These are phyloP conservation scores for Yponomeuta plumbellus DNA, from an alignment of 2,888 invertebrate genomes.

Conservation along the genomic window DNA sequence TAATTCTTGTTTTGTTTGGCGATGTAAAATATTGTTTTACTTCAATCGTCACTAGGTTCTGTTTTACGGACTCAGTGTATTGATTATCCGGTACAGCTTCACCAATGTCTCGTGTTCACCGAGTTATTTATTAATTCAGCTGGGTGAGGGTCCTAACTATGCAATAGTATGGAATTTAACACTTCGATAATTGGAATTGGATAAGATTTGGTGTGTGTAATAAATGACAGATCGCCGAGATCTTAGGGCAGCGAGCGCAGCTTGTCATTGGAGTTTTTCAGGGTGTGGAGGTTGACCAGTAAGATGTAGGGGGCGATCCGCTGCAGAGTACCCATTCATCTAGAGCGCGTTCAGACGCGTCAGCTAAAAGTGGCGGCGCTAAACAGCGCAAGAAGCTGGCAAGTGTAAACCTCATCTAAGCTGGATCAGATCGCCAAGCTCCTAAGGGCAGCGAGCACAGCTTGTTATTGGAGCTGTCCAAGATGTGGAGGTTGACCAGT, in stretches of 20 bases:
- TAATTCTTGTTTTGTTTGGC: no score
- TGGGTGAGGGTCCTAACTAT: no score
- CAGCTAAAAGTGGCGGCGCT: slow-evolving; percentile 93
- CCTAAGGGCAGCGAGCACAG: slow-evolving; percentile 94
- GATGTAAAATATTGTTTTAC: no score
- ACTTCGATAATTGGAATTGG: no score
- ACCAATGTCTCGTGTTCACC: no score
- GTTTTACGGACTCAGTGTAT: no score
- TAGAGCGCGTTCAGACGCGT: slow-evolving; percentile 81
- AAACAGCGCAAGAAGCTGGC: slow-evolving; percentile 84
- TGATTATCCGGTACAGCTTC: no score
- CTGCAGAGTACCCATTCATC: slow-evolving; percentile 94
- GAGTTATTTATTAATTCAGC: no score
- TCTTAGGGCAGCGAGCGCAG: slow-evolving; percentile 95
- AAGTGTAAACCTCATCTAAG: slow-evolving; percentile 89
- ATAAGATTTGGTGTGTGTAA: no score
- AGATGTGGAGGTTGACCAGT: slow-evolving; percentile 87
- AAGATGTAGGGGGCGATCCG: no score
- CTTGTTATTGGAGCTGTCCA: slow-evolving; percentile 97
- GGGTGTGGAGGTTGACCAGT: slow-evolving; percentile 86
- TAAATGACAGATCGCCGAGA: slow-evolving; percentile 93
- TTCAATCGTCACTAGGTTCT: no score
- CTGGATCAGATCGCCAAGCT: slow-evolving; percentile 97
- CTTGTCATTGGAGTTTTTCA: slow-evolving; percentile 95
- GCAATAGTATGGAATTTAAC: no score